Base-by-base conservation (phyloP, 2,797 vertebrate species). In the Epinephelus malabaricus region DNA sequence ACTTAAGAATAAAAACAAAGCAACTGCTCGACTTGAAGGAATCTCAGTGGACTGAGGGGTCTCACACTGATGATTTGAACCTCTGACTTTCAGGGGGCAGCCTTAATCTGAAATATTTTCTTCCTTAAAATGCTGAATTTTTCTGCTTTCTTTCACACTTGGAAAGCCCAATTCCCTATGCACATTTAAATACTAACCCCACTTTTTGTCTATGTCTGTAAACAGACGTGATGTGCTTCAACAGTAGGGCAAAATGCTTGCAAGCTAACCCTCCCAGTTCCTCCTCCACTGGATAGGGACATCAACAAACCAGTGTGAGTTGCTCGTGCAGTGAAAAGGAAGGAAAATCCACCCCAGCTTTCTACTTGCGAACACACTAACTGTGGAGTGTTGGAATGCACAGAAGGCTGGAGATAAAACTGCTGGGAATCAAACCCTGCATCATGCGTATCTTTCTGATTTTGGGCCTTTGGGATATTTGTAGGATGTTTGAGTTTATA, bases 211-310 rank as follows among this genome's bases (percentile, higher is more conserved):
- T 18, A 2, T 23, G 6, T 30, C 19, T 62, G 43, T 27, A 71
- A 43, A 21, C 27, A 70, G 21, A 65, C 38, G 54, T 30, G 34
- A 40, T 61, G n/a, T 72, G 15, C 25, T 68, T 65, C 38, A 76
- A 19, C 11, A 11, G 47, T 17, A 50, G 38, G 51, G 30, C 49
- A 65, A 68, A 18, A 50, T 62, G 21, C 18, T 9, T 25, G 30
- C 47, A 15, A 60, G 34, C 6, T 34, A 5, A 40, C 10, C 30
- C 50, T 18, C 30, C 50, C 51, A 58, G 21, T 50, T 58, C 18
- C 60, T 46, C 10, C 18, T 67, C 34, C 27, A 27, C 23, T 7
- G 19, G 30, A 50, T 17, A 27, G 17, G 4, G 13, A 40, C 21
- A 9, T 5, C n/a, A 38, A 47, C 13, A 30, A 55, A 54, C 11